Evolutionary conservation across 53 echinoderm and acorn worm species (phyloP), one percentile per base, ranked within the genome.

Genomic region (Luidia sarsii): DNA sequence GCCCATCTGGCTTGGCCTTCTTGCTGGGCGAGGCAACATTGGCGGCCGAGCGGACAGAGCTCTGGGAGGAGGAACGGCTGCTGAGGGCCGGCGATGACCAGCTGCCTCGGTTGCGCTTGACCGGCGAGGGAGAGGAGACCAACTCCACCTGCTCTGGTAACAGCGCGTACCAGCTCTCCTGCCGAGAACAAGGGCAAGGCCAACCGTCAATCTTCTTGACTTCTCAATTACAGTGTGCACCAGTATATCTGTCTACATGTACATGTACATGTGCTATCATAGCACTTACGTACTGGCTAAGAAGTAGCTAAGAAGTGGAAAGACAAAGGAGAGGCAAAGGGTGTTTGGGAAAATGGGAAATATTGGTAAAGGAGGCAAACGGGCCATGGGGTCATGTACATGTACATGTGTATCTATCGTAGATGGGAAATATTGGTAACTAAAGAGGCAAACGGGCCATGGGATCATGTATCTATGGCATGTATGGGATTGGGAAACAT

Each of bases 101-200:
- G 30, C 72, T 49, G 55, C 85, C 64, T 24, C 67, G 37, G 65
- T 61, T 31, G 15, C 77, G 77, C 61, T 77, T 77, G 77, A 61
- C 77, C 10, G 77, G 77, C 48, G 77, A 39, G 5, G 77, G 77
- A 10, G 77, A 83, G 61, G 91, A 88, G 39, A 65, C 71, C 65
- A 91, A 64, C 67, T 91, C 91, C 45, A 88, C 67, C 48, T 83
- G 91, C 67, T 88, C 84, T 16, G 91, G 91, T 39, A 91, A 57
- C 65, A 91, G 62, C 24, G 80, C 64, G 72, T 91, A 91, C 91
- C 91, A 91, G 64, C 65, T 72, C 21, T 54, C 88, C 88, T 88
- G 83, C 64, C 59, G n/a, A 68, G 49, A 67, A 16, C 46, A 46
- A 65, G 41, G 18, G 25, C 2, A 65, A 30, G 38, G 3, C 20